These are phyloP conservation scores for Thamnaconus septentrionalis DNA, from an alignment of 2,113 vertebrate genomes.

Conservation along the genomic window DNA sequence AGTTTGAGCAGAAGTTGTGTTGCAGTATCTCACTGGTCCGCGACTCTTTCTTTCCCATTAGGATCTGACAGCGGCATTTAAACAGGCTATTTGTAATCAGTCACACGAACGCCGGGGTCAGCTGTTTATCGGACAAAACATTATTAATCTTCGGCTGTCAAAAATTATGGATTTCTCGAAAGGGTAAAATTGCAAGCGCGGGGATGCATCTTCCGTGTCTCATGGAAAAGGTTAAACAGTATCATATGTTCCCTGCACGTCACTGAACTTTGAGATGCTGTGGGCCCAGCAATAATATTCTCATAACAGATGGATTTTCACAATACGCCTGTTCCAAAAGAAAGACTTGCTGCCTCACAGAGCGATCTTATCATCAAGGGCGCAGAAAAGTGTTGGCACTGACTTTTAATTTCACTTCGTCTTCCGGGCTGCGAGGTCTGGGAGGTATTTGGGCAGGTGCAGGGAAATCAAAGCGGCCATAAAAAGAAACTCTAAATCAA, in stretches of 20 bases:
- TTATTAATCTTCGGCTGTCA: slow-evolving; percentile 1
- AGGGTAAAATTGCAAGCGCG: neutral
- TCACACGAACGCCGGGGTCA: neutral
- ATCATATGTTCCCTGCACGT: too few species aligned
- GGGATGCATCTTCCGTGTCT: too few species aligned
- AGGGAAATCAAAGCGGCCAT: neutral
- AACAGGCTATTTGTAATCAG: slow-evolving; percentile 1
- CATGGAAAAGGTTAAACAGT: neutral
- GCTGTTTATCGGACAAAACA: neutral
- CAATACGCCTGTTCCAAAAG: too few species aligned
- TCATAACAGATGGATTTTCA: too few species aligned
- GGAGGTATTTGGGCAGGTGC: neutral
- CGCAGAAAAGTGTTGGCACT: neutral
- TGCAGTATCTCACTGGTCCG: neutral
- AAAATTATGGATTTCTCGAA: neutral
- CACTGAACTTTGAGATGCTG: too few species aligned
- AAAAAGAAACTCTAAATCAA: neutral
- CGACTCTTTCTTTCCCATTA: neutral
- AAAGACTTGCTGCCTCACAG: neutral
- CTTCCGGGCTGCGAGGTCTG: neutral
- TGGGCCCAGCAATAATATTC: too few species aligned
- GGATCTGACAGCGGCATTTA: neutral
- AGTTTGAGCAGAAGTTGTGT: neutral
- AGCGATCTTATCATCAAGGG: neutral
- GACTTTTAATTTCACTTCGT: too few species aligned